Percentiles rank a stretch among this genome's conserved stretches.
Evolutionary conservation across 2,888 invertebrate species (phyloP).

Genomic region (Stenurella melanura): DNA sequence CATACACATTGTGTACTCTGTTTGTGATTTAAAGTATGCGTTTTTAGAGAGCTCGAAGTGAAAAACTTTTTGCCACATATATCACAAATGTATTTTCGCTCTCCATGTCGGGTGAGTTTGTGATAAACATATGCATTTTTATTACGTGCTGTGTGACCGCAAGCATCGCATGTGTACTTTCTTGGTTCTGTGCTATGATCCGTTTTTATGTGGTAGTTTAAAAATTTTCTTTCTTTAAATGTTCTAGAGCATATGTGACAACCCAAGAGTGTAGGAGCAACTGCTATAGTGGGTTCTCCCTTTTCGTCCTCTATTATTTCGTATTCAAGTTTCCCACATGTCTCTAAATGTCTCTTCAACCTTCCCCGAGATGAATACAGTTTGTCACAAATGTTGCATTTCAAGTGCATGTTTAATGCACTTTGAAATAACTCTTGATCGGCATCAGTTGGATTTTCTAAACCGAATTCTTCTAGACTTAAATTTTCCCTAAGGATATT

Average conservation of each 20-base stretch:
- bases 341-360: slow-evolving; percentile 47
- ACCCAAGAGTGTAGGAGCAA: slow-evolving; percentile 12
- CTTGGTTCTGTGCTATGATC: not conserved
- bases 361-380: slow-evolving; percentile 23
- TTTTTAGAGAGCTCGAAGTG: slow-evolving; percentile 64
- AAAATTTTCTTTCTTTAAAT: slow-evolving; percentile 39
- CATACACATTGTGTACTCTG: slow-evolving; percentile 81
- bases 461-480: slow-evolving; percentile 6
- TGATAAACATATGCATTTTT: slow-evolving; percentile 56
- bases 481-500: not conserved
- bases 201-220: slow-evolving; percentile 42
- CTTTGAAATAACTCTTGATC: slow-evolving; percentile 21
- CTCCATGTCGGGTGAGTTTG: slow-evolving; percentile 70
- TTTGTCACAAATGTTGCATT: slow-evolving; percentile 31
- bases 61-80: slow-evolving; percentile 82
- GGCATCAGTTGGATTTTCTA: slow-evolving; percentile 10
- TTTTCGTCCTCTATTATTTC: slow-evolving; percentile 15
- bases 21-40: slow-evolving; percentile 41
- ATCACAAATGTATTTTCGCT: slow-evolving; percentile 76
- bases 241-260: slow-evolving; percentile 34
- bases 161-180: slow-evolving; percentile 43
- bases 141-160: slow-evolving; percentile 51
- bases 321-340: slow-evolving; percentile 34
- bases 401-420: slow-evolving; percentile 30
- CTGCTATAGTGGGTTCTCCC: not conserved